Evolutionary conservation across 2,888 invertebrate species (phyloP), one percentile per base, ranked within the genome.

Genomic region (Oxystoma pomonae): DNA sequence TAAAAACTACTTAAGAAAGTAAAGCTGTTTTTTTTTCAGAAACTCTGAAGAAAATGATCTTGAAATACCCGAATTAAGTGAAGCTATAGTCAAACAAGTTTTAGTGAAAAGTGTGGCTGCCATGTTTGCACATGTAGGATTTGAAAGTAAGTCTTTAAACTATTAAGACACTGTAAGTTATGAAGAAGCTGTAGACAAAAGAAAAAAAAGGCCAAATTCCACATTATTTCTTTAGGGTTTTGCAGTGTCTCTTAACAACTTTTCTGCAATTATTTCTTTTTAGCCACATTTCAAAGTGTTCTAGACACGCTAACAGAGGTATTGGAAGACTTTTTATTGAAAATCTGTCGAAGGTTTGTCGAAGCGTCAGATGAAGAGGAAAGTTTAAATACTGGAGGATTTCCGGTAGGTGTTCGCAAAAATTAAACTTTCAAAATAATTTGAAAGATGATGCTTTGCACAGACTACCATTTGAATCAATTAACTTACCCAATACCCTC

Each of bases 51-150:
- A 53, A 57, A 52, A 65, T 20, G 74, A 76, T 59, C 65, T 74
- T n/a, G 72, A 75, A 50, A 60, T 75, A 57, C 77, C 77, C 2
- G 77, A 77, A 67, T 62, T 81, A 57, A 77, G 76, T 69, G 72
- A 74, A 62, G 69, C 71, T 18, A 70, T 78, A 55, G 76, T 77
- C 2, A 77, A 73, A 66, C 70, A 78, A 62, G 71, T 83, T 61
- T 72, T 85, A 58, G 78, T 74, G 52, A 83, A 84, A 72, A 77
- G 81, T 59, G 78, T 84, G n/a, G 81, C 79, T 50, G 77, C 81
- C 58, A 73, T 84, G 67, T 76, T 83, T 68, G 84, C 84, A 49
- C 85, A 85, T 68, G 79, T 83, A 64, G 85, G 85, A 62, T 85
- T 78, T 75, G 83, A 84, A 76, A 81, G 81, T 80, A 75, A 66